Evolutionary conservation across 2,797 vertebrate genomes (phyloP), one percentile per base, ranked within the genome.

Genomic region (Rhadinocentrus ornatus): DNA sequence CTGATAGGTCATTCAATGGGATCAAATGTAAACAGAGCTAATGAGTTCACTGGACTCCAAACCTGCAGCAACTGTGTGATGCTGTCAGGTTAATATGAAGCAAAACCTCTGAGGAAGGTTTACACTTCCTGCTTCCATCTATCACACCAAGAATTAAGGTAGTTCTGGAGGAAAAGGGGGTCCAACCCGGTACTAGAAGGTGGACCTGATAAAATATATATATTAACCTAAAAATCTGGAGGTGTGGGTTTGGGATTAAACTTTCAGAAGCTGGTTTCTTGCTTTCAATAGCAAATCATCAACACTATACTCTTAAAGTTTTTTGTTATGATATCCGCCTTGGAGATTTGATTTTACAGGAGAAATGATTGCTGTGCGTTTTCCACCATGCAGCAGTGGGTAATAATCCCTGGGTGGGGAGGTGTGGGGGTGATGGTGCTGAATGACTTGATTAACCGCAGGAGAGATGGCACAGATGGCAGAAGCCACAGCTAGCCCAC

Each of bases 361-460:
- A 80, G 81, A 78, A 74, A 75, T 83, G 75, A 90, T 83, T 52
- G 56, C 82, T 71, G 46, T 71, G 53, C 69, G 71, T 86, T 92
- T 93, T 92, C 89, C 90, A 91, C 81, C 74, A 78, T 83, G 82
- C 62, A 81, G 82, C 81, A 57, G 68, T 68, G 71, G 61, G 73
- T 86, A 81, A 84, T 72, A 55, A 67, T 73, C 71, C 54, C 37
- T 29, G 50, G 39, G 62, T 74, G 53, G 57, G 62, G 27, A 32
- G 3, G 22, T 1, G 24, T 57, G 24, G 53, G 66, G 11, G 22
- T 31, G 65, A 16, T 71, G 74, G 73, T 82, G 87, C 80, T 85
- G 86, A 89, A 86, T 82, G 89, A 91, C 74, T 75, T 44, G 88
- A 88, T 84, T 65, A 85, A 84, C 90, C 88, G 48, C 88, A 84